Percentiles rank a stretch among this genome's conserved stretches.
phyloP scores from a whole-genome alignment of 2,797 vertebrate species.

The Gymnothorax javanicus region DNA sequence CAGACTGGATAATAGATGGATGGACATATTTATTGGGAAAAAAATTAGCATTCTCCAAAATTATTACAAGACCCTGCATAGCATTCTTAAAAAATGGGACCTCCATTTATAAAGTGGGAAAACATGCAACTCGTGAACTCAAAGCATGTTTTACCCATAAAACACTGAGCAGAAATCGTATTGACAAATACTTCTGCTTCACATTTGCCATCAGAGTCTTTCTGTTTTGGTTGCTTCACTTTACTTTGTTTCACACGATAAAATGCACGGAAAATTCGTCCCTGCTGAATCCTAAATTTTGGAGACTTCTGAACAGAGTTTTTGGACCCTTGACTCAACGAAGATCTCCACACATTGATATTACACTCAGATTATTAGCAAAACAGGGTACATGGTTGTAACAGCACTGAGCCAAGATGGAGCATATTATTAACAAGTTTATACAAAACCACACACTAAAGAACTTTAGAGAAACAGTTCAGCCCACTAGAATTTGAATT shows the following conservation, averaged over 20 bases:
- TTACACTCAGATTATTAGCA: background rate
- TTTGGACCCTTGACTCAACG: background rate
- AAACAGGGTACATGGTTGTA: background rate
- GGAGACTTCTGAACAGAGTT: background rate
- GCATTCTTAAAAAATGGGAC: background rate
- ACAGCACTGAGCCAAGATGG: background rate
- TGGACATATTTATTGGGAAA: background rate
- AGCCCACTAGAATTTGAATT: no score
- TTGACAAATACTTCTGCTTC: background rate
- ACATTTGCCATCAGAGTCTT: background rate
- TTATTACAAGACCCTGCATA: background rate
- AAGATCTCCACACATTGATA: background rate
- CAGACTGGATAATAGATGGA: no score
- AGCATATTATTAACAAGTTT: background rate
- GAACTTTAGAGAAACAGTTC: no score
- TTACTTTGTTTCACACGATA: background rate
- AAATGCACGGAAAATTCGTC: background rate
- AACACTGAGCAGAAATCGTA: background rate
- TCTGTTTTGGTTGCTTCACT: background rate
- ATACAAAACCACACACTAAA: no score
- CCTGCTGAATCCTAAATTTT: background rate
- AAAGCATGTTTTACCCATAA: background rate
- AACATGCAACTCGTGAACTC: background rate
- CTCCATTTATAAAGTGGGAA: background rate
- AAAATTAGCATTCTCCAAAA: background rate